phyloP scores from a whole-genome alignment of 2,888 invertebrate species.

The Meliscaeva auricollis region DNA sequence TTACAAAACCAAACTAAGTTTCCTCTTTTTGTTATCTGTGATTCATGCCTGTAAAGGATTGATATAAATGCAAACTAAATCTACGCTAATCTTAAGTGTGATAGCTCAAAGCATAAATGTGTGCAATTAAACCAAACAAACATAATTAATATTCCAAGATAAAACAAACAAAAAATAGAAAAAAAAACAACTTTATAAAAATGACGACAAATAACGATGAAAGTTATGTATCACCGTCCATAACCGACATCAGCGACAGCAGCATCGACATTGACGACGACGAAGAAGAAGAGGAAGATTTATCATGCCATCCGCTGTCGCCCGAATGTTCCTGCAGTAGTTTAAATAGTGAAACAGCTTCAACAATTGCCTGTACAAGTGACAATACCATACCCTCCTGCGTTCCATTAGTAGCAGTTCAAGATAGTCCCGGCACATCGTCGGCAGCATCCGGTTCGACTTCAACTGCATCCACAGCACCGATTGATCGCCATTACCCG shows the following conservation, averaged over 20 bases:
- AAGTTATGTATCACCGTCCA: conserved; percentile 75
- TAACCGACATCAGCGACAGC: conserved; percentile 79
- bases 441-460: conserved; percentile 36
- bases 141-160: conserved; percentile 26
- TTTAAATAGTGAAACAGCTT: conserved; percentile 76
- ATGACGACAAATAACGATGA: conserved; percentile 70
- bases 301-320: conserved; percentile 72
- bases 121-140: conserved; percentile 52
- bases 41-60: conserved; percentile 32
- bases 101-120: conserved; percentile 57
- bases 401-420: conserved; percentile 75
- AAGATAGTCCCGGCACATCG: conserved; percentile 77
- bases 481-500: conserved; percentile 79
- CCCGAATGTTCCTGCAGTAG: conserved; percentile 77
- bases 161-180: conserved; percentile 25
- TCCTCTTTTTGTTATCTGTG: conserved; percentile 40
- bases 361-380: conserved; percentile 75
- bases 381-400: conserved; percentile 74
- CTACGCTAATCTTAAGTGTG: conserved; percentile 53
- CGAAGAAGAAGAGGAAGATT: conserved; percentile 79
- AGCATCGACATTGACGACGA: conserved; percentile 82
- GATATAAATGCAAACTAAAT: neutral
- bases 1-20: neutral
- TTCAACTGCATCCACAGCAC: conserved; percentile 80
- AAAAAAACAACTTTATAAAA: conserved; percentile 24